phyloP scores from a whole-genome alignment of 1,140 invertebrate genomes.

The Neodiprion pinetum region DNA sequence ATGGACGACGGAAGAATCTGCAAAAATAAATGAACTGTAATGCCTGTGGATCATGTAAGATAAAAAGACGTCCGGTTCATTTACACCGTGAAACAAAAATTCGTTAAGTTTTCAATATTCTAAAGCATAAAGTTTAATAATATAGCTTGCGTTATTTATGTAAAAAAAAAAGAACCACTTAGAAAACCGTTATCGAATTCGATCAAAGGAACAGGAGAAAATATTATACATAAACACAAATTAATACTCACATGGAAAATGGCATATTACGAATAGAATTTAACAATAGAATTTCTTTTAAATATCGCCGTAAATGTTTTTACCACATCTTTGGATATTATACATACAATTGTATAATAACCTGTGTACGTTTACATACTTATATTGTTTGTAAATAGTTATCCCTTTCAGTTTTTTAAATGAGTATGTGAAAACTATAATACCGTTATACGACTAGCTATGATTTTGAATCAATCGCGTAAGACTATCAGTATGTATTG shows the following conservation, averaged over 20 bases:
- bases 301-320: too few relatives aligned
- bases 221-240: too few relatives aligned
- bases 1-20: not conserved
- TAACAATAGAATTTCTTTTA: too few relatives aligned
- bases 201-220: too few relatives aligned
- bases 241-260: too few relatives aligned
- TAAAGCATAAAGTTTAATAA: not conserved
- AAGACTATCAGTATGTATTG: not conserved
- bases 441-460: too few relatives aligned
- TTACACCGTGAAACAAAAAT: not conserved
- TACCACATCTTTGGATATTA: too few relatives aligned
- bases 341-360: not conserved
- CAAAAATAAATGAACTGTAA: not conserved
- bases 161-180: too few relatives aligned
- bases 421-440: too few relatives aligned
- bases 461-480: not conserved
- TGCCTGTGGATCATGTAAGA: not conserved
- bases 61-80: not conserved
- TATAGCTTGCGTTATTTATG: slow-evolving; percentile 1
- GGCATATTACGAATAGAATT: too few relatives aligned
- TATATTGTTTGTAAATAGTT: slow-evolving; percentile 4
- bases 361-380: not conserved
- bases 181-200: too few relatives aligned
- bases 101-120: not conserved
- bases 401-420: not conserved